These are phyloP conservation scores for Tamandua tetradactyla DNA, from an alignment of 2,797 vertebrate genomes.

Conservation along the genomic window DNA sequence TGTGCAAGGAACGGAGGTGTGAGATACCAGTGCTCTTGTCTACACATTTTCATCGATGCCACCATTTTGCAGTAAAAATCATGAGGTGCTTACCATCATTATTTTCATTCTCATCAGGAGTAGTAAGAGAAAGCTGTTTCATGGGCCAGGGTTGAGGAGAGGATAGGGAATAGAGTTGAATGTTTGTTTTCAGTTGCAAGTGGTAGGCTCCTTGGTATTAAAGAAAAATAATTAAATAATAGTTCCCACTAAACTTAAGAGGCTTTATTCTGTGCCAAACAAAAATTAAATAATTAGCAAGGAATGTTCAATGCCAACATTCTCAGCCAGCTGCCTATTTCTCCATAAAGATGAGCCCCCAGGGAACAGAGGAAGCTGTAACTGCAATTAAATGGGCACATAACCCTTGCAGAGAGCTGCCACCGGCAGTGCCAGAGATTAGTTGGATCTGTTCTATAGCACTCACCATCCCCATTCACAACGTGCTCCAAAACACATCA, in stretches of 20 bases:
- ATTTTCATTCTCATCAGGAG: background rate
- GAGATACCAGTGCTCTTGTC: background rate
- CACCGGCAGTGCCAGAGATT: background rate
- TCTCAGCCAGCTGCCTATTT: slow-evolving; percentile 81
- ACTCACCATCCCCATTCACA: background rate
- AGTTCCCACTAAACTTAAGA: slow-evolving; percentile 81
- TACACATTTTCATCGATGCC: background rate
- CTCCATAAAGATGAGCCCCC: slow-evolving; percentile 81
- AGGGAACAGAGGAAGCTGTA: slow-evolving; percentile 74
- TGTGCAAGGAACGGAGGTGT: background rate
- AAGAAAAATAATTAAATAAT: slow-evolving; percentile 82
- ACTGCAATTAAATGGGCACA: slow-evolving; percentile 78
- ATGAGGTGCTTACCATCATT: background rate
- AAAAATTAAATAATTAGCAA: slow-evolving; percentile 86
- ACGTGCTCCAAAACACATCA: background rate
- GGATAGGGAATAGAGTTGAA: background rate
- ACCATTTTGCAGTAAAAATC: background rate
- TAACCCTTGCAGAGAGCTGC: slow-evolving; percentile 72
- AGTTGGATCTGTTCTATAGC: background rate
- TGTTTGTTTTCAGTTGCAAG: slow-evolving; percentile 76
- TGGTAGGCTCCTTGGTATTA: slow-evolving; percentile 51
- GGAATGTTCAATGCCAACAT: slow-evolving; percentile 82
- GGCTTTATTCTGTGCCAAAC: slow-evolving; percentile 79
- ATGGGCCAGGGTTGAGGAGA: background rate
- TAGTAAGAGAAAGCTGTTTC: background rate